Percentiles rank a stretch among this genome's conserved stretches.
Conservation (phyloP, 2,113 vertebrate species). For the Saiga tatarica region DNA sequence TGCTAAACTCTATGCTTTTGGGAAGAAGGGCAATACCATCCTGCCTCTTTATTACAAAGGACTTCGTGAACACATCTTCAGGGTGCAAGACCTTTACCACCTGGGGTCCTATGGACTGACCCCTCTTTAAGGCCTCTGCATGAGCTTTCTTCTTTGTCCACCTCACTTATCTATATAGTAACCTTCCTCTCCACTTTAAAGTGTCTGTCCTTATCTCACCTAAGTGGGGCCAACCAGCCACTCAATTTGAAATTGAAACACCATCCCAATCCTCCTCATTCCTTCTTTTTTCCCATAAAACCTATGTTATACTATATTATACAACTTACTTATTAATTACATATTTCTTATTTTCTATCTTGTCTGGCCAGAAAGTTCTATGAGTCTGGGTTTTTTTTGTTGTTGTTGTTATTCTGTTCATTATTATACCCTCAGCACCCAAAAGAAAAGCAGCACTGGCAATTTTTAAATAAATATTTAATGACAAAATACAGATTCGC, state of each 20-base stretch:
- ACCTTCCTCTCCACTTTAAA: background rate
- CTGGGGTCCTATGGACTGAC: fast-evolving
- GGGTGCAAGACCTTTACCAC: background rate
- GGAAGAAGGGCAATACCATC: background rate
- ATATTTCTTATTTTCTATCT: background rate
- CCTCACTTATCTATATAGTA: background rate
- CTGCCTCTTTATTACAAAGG: background rate
- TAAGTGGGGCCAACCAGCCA: background rate
- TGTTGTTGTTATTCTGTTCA: background rate
- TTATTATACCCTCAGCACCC: background rate
- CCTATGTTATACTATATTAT: background rate
- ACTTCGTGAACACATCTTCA: background rate
- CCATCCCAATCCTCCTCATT: background rate
- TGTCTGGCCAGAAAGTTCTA: background rate
- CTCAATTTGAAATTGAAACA: background rate
- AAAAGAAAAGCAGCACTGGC: background rate
- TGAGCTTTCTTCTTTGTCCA: background rate
- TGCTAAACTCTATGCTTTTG: background rate
- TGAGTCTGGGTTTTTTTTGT: background rate
- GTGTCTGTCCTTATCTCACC: background rate
- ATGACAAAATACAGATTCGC: background rate
- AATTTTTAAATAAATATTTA: background rate
- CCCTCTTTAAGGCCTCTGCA: background rate
- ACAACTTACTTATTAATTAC: background rate
- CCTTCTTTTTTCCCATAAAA: background rate